These are phyloP conservation scores for Serranus cabrilla DNA, from an alignment of 2,797 vertebrate genomes.

Conservation along the genomic window DNA sequence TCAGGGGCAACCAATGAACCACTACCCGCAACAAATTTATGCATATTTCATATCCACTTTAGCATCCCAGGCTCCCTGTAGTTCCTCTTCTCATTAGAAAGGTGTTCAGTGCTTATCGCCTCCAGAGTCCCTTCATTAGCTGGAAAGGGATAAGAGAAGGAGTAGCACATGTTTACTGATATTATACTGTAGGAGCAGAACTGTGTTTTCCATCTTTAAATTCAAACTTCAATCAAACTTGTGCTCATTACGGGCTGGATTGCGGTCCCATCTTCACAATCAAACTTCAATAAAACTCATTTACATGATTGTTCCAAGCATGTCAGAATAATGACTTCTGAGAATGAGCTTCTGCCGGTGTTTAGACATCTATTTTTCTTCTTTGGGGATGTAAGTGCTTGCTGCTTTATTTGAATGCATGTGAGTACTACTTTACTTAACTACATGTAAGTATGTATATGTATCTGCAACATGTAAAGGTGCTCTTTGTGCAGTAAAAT, in stretches of 20 bases:
- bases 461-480: no score
- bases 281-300: conserved; percentile 9
- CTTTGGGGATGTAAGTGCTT: not conserved
- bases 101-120: conserved; percentile 12
- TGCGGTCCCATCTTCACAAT: not conserved
- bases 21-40: not conserved
- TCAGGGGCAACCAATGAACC: conserved; percentile 1
- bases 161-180: conserved; percentile 11
- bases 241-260: not conserved
- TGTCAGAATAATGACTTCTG: not conserved
- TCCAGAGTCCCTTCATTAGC: conserved; percentile 8
- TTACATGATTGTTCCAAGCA: conserved; percentile 12
- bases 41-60: not conserved
- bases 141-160: not conserved
- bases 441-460: no score
- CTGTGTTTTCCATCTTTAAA: conserved; percentile 11
- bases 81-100: conserved; percentile 12
- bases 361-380: not conserved
- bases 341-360: not conserved
- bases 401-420: not conserved
- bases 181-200: not conserved
- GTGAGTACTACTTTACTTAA: not conserved
- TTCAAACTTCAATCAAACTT: conserved; percentile 8
- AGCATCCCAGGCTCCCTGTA: not conserved
- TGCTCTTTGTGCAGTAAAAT: no score